phyloP scores from a whole-genome alignment of 2,888 invertebrate species.

The Elegia similella region DNA sequence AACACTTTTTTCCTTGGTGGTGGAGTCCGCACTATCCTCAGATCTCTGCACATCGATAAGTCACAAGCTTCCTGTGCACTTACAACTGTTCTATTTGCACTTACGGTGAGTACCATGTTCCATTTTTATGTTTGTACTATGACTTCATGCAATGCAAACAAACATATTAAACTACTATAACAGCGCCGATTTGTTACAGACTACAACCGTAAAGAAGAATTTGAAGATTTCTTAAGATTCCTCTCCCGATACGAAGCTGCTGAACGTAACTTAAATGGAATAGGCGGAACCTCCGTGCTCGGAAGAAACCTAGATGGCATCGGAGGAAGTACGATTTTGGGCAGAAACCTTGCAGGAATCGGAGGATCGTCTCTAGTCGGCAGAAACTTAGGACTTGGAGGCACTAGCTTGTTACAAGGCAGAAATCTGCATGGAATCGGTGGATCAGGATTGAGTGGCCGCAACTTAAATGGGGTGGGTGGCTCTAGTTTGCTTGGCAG shows the following conservation, averaged over 20 bases:
- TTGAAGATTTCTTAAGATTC: conserved; percentile 58
- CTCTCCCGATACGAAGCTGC: conserved; percentile 51
- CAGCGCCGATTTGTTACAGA: conserved; percentile 56
- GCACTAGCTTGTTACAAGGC: conserved; percentile 30
- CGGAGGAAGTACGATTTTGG: conserved; percentile 36
- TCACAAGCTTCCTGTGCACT: conserved; percentile 40
- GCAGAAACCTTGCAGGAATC: conserved; percentile 44
- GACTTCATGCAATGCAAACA: background rate
- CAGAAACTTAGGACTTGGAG: conserved; percentile 34
- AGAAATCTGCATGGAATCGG: conserved; percentile 32
- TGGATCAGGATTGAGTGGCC: conserved; percentile 30
- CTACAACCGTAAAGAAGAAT: conserved; percentile 53
- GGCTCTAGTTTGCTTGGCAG: conserved; percentile 41
- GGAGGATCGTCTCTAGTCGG: conserved; percentile 41
- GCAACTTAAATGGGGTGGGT: conserved; percentile 32
- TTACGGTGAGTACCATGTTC: conserved; percentile 45
- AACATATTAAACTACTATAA: background rate
- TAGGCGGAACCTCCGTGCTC: conserved; percentile 39
- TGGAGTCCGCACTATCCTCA: conserved; percentile 37
- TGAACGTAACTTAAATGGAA: conserved; percentile 39
- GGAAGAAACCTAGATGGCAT: conserved; percentile 38
- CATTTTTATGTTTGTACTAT: background rate
- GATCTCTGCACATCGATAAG: conserved; percentile 42
- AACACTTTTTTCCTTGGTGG: conserved; percentile 15
- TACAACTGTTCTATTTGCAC: conserved; percentile 31